phyloP scores from a whole-genome alignment of 2,113 vertebrate genomes.

The Ornithorhynchus anatinus region DNA sequence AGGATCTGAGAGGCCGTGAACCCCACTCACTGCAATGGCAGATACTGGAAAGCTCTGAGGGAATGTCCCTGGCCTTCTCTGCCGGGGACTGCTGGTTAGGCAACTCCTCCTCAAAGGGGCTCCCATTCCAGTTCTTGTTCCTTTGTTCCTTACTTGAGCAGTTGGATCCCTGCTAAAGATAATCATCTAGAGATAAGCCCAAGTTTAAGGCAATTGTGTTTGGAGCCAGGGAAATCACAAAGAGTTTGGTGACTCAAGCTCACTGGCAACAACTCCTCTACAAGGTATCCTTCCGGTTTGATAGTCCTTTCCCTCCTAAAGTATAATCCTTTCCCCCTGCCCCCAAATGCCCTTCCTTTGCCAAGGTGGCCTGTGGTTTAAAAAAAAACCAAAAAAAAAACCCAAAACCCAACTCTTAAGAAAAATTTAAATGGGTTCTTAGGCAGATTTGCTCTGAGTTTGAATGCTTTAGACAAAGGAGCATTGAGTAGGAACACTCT shows the following conservation, averaged over 20 bases:
- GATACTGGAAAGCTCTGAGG: neutral
- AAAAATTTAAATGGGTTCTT: slow-evolving; percentile 11
- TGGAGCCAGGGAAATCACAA: too few species aligned
- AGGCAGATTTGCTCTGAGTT: neutral
- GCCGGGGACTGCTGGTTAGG: neutral
- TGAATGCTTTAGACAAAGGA: neutral
- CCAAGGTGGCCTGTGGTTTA: too few species aligned
- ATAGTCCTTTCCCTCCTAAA: neutral
- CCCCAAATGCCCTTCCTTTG: too few species aligned
- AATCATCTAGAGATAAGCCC: neutral
- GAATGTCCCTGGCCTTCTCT: neutral
- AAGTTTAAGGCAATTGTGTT: neutral
- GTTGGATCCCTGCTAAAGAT: neutral
- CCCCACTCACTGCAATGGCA: neutral
- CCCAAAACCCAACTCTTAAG: too few species aligned
- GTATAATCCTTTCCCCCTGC: too few species aligned
- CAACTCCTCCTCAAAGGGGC: too few species aligned
- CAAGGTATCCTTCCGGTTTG: neutral
- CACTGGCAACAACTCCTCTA: neutral
- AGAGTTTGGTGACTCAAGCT: neutral
- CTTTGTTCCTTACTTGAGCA: neutral
- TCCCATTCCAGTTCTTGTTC: neutral
- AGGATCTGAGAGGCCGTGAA: neutral
- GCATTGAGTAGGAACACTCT: slow-evolving; percentile 1
- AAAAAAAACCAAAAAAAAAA: too few species aligned